phyloP scores from a whole-genome alignment of 2,113 vertebrate species.

The Atlantisia rogersi region DNA sequence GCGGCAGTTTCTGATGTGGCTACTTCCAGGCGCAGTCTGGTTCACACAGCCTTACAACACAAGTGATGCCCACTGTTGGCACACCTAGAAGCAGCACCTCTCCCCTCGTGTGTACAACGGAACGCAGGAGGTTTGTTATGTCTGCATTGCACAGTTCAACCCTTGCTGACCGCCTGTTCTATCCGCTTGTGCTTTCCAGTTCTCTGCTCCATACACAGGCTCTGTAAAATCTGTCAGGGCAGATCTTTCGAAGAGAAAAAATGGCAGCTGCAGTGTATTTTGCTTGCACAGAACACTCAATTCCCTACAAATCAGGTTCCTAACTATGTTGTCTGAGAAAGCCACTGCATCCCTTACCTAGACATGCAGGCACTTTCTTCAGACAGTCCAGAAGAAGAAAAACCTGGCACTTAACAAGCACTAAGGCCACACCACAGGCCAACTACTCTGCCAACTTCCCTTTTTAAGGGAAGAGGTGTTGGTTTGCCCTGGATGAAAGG shows the following conservation, averaged over 20 bases:
- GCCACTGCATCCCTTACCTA: neutral
- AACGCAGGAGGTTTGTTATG: neutral
- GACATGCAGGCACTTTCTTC: neutral
- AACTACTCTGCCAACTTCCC: neutral
- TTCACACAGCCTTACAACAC: neutral
- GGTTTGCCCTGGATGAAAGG: neutral
- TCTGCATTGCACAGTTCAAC: neutral
- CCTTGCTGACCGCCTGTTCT: neutral
- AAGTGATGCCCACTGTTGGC: neutral
- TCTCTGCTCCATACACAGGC: neutral
- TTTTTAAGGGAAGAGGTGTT: neutral
- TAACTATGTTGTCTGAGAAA: neutral
- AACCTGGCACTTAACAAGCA: neutral
- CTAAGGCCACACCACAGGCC: neutral
- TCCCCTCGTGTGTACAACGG: accelerated
- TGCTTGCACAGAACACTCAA: accelerated
- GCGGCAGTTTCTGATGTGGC: neutral
- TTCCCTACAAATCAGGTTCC: neutral
- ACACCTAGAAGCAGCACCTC: neutral
- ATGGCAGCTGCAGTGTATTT: neutral
- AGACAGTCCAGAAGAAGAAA: neutral
- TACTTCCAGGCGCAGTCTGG: neutral
- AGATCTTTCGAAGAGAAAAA: neutral
- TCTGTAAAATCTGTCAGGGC: neutral
- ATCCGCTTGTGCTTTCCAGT: neutral